Percentiles rank a stretch among this genome's conserved stretches.
Conservation (phyloP, 1,140 invertebrate genomes). For the Limonius californicus region DNA sequence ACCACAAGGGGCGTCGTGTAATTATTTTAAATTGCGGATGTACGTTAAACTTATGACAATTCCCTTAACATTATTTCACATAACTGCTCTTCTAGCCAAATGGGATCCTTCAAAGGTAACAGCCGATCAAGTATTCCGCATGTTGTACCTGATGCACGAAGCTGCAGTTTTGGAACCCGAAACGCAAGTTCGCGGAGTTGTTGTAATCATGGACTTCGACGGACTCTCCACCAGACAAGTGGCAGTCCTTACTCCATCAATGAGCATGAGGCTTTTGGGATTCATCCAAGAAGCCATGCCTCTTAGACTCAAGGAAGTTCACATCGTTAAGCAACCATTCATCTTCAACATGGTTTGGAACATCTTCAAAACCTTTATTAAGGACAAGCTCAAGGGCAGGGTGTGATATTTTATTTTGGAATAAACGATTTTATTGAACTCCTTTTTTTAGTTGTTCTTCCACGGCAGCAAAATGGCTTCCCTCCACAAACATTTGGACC, state of each 20-base stretch:
- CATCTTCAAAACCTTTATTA: constrained; percentile 80
- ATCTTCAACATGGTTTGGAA: constrained; percentile 82
- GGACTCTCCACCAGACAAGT: constrained; percentile 68
- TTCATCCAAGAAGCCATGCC: constrained; percentile 86
- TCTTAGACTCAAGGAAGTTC: constrained; percentile 77
- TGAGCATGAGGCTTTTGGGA: constrained; percentile 65
- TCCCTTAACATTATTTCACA: too few relatives aligned
- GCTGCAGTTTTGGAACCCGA: constrained; percentile 66
- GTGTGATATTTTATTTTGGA: constrained; percentile 4
- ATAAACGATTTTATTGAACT: too few relatives aligned
- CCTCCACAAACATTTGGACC: constrained; percentile 62
- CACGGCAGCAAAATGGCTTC: constrained; percentile 68
- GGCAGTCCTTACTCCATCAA: constrained; percentile 60
- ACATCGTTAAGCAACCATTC: constrained; percentile 83
- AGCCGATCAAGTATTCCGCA: constrained; percentile 65
- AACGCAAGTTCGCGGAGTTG: constrained; percentile 64
- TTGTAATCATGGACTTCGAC: constrained; percentile 74
- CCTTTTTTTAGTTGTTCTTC: constrained; percentile 60
- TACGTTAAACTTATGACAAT: too few relatives aligned
- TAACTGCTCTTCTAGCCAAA: background rate
- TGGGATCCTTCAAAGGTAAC: constrained; percentile 68
- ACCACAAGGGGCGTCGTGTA: constrained; percentile 39
- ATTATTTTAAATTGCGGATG: constrained; percentile 32
- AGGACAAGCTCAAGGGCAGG: constrained; percentile 73
- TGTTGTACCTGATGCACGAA: constrained; percentile 71